Evolutionary conservation across 2,797 vertebrate species (phyloP).

Genomic region (Cyclura pinguis): DNA sequence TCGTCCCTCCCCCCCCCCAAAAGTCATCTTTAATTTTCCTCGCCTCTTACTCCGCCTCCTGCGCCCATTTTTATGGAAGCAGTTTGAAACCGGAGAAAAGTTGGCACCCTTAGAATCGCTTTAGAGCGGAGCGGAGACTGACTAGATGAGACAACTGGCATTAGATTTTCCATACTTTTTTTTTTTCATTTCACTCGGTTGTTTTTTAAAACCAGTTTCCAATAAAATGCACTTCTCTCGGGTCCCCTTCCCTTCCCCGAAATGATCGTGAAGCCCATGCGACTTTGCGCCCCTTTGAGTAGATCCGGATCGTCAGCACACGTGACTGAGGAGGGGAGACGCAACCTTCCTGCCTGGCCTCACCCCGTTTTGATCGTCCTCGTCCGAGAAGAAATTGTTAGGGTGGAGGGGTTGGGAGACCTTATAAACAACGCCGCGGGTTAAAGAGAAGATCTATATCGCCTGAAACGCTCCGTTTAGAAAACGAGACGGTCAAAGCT

Average conservation of each 20-base stretch:
- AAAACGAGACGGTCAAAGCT: neutral
- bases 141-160: neutral
- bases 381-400: no score
- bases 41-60: no score
- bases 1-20: neutral
- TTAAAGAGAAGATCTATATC: neutral
- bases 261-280: neutral
- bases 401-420: neutral
- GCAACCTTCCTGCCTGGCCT: neutral
- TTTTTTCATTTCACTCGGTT: neutral
- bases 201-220: neutral
- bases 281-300: neutral
- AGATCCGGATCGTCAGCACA: neutral
- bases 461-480: neutral
- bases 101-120: no score
- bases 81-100: no score
- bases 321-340: neutral
- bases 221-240: no score
- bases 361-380: no score
- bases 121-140: neutral
- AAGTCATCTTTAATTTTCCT: neutral
- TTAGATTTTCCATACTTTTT: neutral
- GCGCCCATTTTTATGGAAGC: no score
- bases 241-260: neutral
- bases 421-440: neutral